phyloP scores from a whole-genome alignment of 2,888 invertebrate genomes.

The Atrina japonica region DNA sequence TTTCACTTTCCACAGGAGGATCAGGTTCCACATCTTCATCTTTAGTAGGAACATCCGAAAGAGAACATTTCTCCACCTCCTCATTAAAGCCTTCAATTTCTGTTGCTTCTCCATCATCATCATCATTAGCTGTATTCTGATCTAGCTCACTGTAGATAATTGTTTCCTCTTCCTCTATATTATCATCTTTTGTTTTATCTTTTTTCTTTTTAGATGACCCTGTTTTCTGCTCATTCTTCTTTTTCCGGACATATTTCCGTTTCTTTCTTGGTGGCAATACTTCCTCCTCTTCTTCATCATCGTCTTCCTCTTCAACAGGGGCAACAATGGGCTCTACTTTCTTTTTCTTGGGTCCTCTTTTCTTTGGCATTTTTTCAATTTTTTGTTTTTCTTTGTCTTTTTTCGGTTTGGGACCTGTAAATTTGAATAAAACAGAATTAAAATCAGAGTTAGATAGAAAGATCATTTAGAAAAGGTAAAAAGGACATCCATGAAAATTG shows the following conservation, averaged over 20 bases:
- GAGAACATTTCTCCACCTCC: neutral
- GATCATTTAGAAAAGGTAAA: no score
- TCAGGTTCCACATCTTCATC: neutral
- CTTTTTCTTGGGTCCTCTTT: conserved; percentile 55
- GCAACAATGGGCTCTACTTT: conserved; percentile 22
- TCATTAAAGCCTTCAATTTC: conserved; percentile 32
- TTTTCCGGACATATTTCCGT: conserved; percentile 28
- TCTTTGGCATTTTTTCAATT: conserved; percentile 36
- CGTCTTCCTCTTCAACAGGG: conserved; percentile 48
- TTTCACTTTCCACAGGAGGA: conserved; percentile 36
- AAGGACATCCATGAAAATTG: no score
- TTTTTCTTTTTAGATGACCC: conserved; percentile 19
- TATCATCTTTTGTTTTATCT: conserved; percentile 31
- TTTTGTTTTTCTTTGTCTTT: conserved; percentile 37
- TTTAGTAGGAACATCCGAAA: neutral
- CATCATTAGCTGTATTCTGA: conserved; percentile 49
- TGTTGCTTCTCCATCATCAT: conserved; percentile 45
- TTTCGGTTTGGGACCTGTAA: conserved; percentile 36
- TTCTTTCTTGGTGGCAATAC: conserved; percentile 46
- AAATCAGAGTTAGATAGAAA: no score
- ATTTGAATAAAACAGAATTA: conserved; percentile 1
- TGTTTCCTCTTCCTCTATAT: conserved; percentile 46
- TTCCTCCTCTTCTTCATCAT: conserved; percentile 50
- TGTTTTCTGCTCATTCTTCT: conserved; percentile 18
- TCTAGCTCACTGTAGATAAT: conserved; percentile 60